phyloP scores from a whole-genome alignment of 1,140 invertebrate genomes.

The Anoplophora glabripennis region DNA sequence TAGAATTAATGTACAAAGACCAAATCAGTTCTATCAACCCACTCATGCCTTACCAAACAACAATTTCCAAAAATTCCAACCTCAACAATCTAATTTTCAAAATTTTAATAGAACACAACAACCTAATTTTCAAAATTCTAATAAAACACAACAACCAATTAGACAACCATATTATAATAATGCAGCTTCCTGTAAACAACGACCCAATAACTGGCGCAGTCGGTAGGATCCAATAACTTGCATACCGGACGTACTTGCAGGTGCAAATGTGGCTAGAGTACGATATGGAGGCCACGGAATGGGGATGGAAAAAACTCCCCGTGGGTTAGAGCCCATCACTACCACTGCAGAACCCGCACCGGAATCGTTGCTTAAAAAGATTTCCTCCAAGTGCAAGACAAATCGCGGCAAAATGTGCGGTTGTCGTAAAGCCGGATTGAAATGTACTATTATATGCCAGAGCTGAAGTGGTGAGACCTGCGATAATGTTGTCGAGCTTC shows the following conservation, averaged over 20 bases:
- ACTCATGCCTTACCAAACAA: no score
- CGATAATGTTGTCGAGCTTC: neutral
- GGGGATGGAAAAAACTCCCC: neutral
- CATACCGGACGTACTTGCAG: conserved; percentile 1
- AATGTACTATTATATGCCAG: neutral
- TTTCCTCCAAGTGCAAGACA: neutral
- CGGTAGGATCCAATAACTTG: no score
- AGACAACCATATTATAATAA: no score
- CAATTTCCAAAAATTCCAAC: no score
- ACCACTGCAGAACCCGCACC: neutral
- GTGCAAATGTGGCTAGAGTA: conserved; percentile 4
- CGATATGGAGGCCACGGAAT: neutral
- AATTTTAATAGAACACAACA: no score
- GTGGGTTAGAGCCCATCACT: neutral
- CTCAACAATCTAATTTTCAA: no score
- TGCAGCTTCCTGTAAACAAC: no score
- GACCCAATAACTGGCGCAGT: no score
- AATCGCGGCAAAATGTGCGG: neutral
- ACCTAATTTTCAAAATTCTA: no score
- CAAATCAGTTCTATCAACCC: no score
- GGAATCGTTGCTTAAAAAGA: conserved; percentile 4
- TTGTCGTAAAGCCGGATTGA: neutral
- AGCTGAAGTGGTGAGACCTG: neutral
- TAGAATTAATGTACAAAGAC: no score
- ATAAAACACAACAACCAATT: no score